Base-by-base conservation (phyloP, 2,797 vertebrate genomes). In the Tragelaphus oryx region DNA sequence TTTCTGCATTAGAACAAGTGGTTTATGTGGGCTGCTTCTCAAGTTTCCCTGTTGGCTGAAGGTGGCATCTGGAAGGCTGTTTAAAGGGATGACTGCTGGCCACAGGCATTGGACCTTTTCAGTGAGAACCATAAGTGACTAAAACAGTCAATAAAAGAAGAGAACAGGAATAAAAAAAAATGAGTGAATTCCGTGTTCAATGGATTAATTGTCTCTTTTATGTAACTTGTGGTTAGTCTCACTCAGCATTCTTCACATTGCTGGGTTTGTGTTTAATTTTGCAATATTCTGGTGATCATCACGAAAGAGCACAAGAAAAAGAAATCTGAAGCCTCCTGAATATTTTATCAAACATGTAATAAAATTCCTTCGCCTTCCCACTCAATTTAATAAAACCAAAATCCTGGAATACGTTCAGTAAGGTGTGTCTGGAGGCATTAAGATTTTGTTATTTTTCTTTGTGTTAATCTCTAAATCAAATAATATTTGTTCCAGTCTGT, bases 141-240 rank as follows among this genome's bases (percentile, higher is more conserved):
- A 48, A 83, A 95, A 98, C 90, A 50, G 54, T 93, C 91, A 44
- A 86, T 82, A 83, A 95, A 98, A 97, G 88, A 59, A 65, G 28
- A 86, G n/a, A 65, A 79, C 86, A 41, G 92, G 93, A n/a, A 89
- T 41, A 41, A 68, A 68, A 20, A 98, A 89, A 87, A 86, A 87
- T 46, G 96, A 96, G 95, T 57, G 87, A 62, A 89, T 57, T 79
- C 89, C 92, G 92, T 87, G 48, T 52, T 98, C 93, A 97, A 6
- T 96, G 92, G 96, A 95, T 86, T 95, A 60, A 97, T 98, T 98
- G 87, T 98, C 91, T 97, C 87, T 41, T 93, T 97, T 94, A 80
- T 95, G 95, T 54, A 93, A 97, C 97, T 96, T 97, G 97, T 83
- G 98, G 97, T 96, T 93, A 85, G 92, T 96, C 96, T 89, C 97